Conservation (phyloP, 2,113 vertebrate species). For the Rhinichthys klamathensis region DNA sequence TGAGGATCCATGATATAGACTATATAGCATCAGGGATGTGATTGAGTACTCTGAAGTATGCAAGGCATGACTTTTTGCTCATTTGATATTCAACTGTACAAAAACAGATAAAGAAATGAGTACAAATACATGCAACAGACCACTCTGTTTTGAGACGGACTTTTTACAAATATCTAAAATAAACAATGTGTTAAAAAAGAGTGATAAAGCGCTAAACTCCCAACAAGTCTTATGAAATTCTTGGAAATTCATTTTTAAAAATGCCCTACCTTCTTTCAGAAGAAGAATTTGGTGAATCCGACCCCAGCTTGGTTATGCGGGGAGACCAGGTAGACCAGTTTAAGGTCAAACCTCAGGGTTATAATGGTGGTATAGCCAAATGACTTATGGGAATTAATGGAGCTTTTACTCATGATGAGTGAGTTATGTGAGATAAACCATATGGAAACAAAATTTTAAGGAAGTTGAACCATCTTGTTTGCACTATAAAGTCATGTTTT, state of each 20-base stretch:
- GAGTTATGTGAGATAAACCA: too few species aligned
- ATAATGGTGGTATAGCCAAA: neutral
- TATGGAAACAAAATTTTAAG: neutral
- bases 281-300: too few species aligned
- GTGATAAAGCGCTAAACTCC: too few species aligned
- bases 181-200: too few species aligned
- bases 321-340: conserved; percentile 1
- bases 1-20: neutral
- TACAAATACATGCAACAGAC: too few species aligned
- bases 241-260: too few species aligned
- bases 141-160: too few species aligned
- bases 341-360: neutral
- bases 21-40: neutral
- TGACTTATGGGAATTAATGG: neutral
- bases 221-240: too few species aligned
- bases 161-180: too few species aligned
- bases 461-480: neutral
- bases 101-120: neutral
- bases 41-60: neutral
- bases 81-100: neutral
- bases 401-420: neutral
- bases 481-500: neutral
- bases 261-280: too few species aligned
- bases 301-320: neutral
- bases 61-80: neutral